These are phyloP conservation scores for Addax nasomaculatus DNA, from an alignment of 2,113 vertebrate species.

Conservation along the genomic window DNA sequence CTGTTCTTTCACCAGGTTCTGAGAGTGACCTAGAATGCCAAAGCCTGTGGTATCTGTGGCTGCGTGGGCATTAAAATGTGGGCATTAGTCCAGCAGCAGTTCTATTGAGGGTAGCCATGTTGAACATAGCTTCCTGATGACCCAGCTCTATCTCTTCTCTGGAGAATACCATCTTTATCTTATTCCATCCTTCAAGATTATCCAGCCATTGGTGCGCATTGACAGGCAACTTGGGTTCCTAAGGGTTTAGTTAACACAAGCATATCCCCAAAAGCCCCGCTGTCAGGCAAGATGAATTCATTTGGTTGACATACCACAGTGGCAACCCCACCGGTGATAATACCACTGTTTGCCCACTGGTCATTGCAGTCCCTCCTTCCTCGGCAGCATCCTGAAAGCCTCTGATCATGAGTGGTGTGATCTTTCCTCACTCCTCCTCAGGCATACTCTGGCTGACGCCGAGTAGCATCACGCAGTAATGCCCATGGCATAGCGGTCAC, in stretches of 20 bases:
- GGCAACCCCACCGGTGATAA: slow-evolving; percentile 91
- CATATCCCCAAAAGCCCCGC: slow-evolving; percentile 89
- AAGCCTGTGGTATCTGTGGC: slow-evolving; percentile 94
- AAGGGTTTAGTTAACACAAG: slow-evolving; percentile 92
- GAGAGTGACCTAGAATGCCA: slow-evolving; percentile 90
- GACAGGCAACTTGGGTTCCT: slow-evolving; percentile 90
- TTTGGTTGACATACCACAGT: slow-evolving; percentile 91
- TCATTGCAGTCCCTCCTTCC: slow-evolving; percentile 92
- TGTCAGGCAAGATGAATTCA: slow-evolving; percentile 93
- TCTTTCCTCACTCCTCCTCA: slow-evolving; percentile 84
- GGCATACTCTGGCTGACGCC: slow-evolving; percentile 93
- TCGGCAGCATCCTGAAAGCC: slow-evolving; percentile 92
- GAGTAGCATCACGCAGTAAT: slow-evolving; percentile 92
- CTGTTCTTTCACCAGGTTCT: slow-evolving; percentile 89
- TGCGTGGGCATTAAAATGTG: slow-evolving; percentile 92
- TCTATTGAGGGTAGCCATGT: slow-evolving; percentile 92
- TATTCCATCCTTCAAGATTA: slow-evolving; percentile 90
- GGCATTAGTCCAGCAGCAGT: slow-evolving; percentile 83
- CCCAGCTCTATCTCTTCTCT: slow-evolving; percentile 91
- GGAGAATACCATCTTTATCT: slow-evolving; percentile 90
- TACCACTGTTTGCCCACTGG: slow-evolving; percentile 90
- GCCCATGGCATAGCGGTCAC: slow-evolving; percentile 93
- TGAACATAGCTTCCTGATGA: slow-evolving; percentile 95
- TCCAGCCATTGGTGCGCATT: slow-evolving; percentile 93
- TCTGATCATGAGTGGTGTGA: slow-evolving; percentile 82